These are phyloP conservation scores for Anoplolepis gracilipes DNA, from an alignment of 1,140 invertebrate species.

Conservation along the genomic window DNA sequence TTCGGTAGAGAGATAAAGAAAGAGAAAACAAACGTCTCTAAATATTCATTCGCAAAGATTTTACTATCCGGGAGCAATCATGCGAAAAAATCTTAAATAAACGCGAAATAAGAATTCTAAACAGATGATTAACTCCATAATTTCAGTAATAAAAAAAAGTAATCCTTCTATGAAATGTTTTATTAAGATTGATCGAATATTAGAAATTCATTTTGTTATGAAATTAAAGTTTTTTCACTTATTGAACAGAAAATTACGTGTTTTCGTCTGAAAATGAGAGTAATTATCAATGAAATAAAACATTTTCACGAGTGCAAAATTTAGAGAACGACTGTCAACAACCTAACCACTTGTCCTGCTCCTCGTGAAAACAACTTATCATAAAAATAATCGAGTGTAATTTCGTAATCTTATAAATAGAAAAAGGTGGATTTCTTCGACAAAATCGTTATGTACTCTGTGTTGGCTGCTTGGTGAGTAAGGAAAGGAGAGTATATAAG, in stretches of 20 bases:
- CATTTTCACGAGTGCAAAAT: background rate
- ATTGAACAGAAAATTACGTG: too few species aligned
- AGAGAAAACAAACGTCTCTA: background rate
- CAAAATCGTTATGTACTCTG: background rate
- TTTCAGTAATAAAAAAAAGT: too few species aligned
- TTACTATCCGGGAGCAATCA: background rate
- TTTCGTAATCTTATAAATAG: background rate
- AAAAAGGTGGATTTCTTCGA: background rate
- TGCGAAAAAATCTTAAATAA: background rate
- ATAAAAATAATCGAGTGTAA: background rate
- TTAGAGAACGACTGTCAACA: background rate
- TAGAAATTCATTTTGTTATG: too few species aligned
- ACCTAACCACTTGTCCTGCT: background rate
- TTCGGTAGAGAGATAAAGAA: background rate
- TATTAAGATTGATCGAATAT: too few species aligned
- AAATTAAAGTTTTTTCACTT: too few species aligned
- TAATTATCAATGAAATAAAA: background rate
- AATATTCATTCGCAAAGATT: background rate
- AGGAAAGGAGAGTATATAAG: slow-evolving; percentile 58
- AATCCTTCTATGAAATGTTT: too few species aligned
- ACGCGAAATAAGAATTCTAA: background rate
- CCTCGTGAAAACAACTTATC: background rate
- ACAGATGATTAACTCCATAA: too few species aligned
- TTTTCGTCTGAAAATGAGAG: background rate
- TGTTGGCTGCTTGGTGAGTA: slow-evolving; percentile 44